A percentile compares a stretch with the other conserved stretches of the same genome.
phyloP scores from a whole-genome alignment of 1,140 invertebrate genomes.

The Caenorhabditis inopinata region DNA sequence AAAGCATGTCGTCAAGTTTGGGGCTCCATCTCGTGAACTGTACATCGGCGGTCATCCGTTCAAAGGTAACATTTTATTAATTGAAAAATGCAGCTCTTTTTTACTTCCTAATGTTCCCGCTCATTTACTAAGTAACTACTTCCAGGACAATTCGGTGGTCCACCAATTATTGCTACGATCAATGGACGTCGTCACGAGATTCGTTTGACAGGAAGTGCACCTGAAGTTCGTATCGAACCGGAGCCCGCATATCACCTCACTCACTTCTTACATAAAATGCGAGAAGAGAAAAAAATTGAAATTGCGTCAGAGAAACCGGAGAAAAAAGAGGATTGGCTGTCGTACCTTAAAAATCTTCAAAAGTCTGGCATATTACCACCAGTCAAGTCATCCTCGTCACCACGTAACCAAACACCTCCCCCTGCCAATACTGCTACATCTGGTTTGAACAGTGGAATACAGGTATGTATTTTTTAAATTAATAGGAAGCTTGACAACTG shows the following conservation, averaged over 20 bases:
- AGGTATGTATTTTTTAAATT: background rate
- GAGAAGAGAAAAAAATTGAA: slow-evolving; percentile 40
- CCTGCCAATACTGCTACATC: background rate
- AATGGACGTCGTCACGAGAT: slow-evolving; percentile 80
- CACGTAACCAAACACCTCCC: background rate
- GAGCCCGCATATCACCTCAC: slow-evolving; percentile 61
- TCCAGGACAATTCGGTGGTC: slow-evolving; percentile 66
- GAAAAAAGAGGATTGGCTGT: slow-evolving; percentile 34
- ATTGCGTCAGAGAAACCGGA: background rate
- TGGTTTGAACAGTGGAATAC: background rate
- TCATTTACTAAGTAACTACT: too few species aligned
- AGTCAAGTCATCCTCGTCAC: background rate
- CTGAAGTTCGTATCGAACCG: slow-evolving; percentile 72
- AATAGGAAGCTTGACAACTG: too few species aligned
- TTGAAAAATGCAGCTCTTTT: too few species aligned
- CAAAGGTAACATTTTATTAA: too few species aligned
- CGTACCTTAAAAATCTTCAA: slow-evolving; percentile 40
- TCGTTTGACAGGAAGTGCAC: slow-evolving; percentile 78
- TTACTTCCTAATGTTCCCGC: too few species aligned
- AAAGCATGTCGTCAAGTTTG: slow-evolving; percentile 77
- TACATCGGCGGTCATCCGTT: slow-evolving; percentile 83
- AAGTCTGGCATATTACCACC: background rate
- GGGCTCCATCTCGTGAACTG: slow-evolving; percentile 85
- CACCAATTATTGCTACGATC: slow-evolving; percentile 80
- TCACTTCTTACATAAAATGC: slow-evolving; percentile 53